These are phyloP conservation scores for Drosophila recens DNA, from an alignment of 2,888 invertebrate species.

Conservation along the genomic window DNA sequence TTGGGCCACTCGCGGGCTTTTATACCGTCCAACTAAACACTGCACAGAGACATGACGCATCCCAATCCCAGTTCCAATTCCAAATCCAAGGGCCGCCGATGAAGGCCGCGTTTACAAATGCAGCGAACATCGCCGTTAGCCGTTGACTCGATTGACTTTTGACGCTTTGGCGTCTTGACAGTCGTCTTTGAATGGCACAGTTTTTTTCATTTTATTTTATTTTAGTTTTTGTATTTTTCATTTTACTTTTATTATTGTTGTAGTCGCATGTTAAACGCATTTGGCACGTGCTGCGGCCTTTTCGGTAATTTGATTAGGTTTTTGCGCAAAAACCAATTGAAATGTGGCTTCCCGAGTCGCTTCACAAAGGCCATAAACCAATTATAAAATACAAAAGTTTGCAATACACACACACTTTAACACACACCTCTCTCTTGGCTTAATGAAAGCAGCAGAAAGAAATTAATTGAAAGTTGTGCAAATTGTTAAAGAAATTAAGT, in stretches of 20 bases:
- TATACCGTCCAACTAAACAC: slow-evolving; percentile 47
- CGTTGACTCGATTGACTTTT: slow-evolving; percentile 32
- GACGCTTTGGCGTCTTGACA: slow-evolving; percentile 42
- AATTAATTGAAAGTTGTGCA: background rate
- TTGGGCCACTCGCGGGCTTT: slow-evolving; percentile 31
- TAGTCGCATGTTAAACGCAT: slow-evolving; percentile 43
- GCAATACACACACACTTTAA: slow-evolving; percentile 7
- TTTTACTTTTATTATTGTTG: slow-evolving; percentile 24
- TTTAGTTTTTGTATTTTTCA: background rate
- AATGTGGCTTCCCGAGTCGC: slow-evolving; percentile 64
- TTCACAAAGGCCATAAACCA: slow-evolving; percentile 73
- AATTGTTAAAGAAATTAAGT: slow-evolving; percentile 5
- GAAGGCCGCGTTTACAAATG: slow-evolving; percentile 74
- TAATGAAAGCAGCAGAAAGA: slow-evolving; percentile 11
- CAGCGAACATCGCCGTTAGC: slow-evolving; percentile 63
- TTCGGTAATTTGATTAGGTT: slow-evolving; percentile 68
- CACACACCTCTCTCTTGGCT: background rate
- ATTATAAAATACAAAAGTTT: slow-evolving; percentile 68
- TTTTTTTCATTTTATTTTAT: background rate
- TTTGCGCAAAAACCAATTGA: slow-evolving; percentile 60
- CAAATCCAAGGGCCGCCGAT: slow-evolving; percentile 21
- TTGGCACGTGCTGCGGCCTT: slow-evolving; percentile 69
- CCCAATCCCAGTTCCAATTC: background rate
- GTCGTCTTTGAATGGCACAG: slow-evolving; percentile 26
- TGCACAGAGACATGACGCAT: slow-evolving; percentile 45